Percentiles rank a stretch among this genome's conserved stretches.
These are phyloP conservation scores for Rallus limicola DNA, from an alignment of 2,113 vertebrate genomes.

Conservation along the genomic window DNA sequence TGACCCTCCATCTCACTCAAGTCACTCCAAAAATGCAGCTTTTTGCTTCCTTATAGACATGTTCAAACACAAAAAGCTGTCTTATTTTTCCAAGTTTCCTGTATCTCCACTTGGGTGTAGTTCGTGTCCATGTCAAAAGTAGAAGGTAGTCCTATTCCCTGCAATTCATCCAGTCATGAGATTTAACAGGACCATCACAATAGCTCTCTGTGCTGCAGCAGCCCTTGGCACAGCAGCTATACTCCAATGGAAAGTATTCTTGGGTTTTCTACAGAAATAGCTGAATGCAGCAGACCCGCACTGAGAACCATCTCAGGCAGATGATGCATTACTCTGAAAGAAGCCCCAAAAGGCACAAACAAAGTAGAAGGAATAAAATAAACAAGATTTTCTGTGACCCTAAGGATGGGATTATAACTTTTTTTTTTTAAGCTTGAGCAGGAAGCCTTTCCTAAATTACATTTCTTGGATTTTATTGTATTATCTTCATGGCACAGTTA, in stretches of 20 bases:
- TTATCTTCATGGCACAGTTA: constrained; percentile 77
- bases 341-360: constrained; percentile 48
- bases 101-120: not conserved
- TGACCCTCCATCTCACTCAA: not conserved
- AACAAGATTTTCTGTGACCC: constrained; percentile 56
- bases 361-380: constrained; percentile 55
- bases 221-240: not conserved
- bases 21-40: not conserved
- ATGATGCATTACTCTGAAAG: constrained; percentile 8
- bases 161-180: not conserved
- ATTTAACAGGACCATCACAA: not conserved
- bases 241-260: not conserved
- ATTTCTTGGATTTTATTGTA: constrained; percentile 77
- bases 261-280: not conserved
- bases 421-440: constrained; percentile 48
- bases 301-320: not conserved
- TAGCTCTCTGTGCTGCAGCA: not conserved
- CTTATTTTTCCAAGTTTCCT: not conserved
- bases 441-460: constrained; percentile 75
- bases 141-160: not conserved
- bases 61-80: not conserved
- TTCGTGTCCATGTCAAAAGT: not conserved
- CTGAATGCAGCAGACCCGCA: not conserved
- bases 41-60: not conserved
- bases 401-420: constrained; percentile 67